Evolutionary conservation across 2,888 invertebrate species (phyloP).

Genomic region (Trachelus stipa): DNA sequence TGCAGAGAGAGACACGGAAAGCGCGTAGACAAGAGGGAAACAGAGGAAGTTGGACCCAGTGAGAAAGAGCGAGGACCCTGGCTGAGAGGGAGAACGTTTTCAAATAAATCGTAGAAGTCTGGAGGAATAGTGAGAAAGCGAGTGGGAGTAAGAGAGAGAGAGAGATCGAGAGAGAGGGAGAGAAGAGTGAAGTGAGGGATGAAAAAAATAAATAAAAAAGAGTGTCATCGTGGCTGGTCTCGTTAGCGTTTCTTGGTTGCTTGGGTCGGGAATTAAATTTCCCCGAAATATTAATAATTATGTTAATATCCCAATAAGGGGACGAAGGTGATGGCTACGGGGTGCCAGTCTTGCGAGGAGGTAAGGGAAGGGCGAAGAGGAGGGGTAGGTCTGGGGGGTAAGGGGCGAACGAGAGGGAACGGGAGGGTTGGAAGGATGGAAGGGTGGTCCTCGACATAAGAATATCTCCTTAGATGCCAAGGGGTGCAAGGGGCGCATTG

Average conservation of each 20-base stretch:
- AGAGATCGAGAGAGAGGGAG: slow-evolving; percentile 17
- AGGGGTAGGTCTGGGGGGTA: neutral
- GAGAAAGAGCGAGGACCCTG: slow-evolving; percentile 5
- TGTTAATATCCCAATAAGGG: slow-evolving; percentile 59
- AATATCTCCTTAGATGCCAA: slow-evolving; percentile 61
- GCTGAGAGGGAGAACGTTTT: neutral
- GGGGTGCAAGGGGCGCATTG: slow-evolving; percentile 35
- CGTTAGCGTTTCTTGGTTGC: slow-evolving; percentile 40
- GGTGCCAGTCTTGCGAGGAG: too few species aligned
- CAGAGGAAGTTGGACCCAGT: neutral
- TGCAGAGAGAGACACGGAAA: slow-evolving; percentile 21
- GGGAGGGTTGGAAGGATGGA: slow-evolving; percentile 18
- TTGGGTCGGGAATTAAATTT: slow-evolving; percentile 22
- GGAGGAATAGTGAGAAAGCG: neutral
- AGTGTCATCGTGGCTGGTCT: slow-evolving; percentile 19
- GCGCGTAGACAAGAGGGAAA: slow-evolving; percentile 19
- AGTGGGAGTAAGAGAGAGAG: slow-evolving; percentile 11
- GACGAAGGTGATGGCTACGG: slow-evolving; percentile 31
- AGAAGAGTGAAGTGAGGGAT: neutral
- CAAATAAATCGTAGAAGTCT: neutral
- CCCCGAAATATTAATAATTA: slow-evolving; percentile 59
- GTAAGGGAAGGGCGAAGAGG: slow-evolving; percentile 11
- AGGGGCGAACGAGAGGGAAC: slow-evolving; percentile 7
- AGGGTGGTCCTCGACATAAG: slow-evolving; percentile 59
- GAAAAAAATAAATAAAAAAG: neutral